A percentile compares a stretch with the other conserved stretches of the same genome.
These are phyloP conservation scores for Chymomyza procnemis DNA, from an alignment of 2,888 invertebrate species.

Conservation along the genomic window DNA sequence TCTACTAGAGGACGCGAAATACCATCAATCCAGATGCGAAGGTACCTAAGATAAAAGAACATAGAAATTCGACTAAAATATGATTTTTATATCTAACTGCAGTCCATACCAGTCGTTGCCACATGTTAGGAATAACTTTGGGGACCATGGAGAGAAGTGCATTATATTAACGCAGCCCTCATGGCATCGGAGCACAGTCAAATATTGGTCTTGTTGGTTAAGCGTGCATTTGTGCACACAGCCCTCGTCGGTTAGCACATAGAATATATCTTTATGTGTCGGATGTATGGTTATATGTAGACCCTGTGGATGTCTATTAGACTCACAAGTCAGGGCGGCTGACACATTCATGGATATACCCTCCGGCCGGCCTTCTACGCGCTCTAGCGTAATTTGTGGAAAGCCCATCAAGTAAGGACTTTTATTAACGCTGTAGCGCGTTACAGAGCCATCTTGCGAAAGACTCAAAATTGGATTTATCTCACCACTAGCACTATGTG, in stretches of 20 bases:
- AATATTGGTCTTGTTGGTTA: slow-evolving; percentile 87
- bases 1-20: slow-evolving; percentile 83
- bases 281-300: slow-evolving; percentile 84
- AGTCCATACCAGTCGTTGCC: slow-evolving; percentile 86
- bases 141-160: slow-evolving; percentile 86
- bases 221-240: slow-evolving; percentile 89
- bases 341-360: slow-evolving; percentile 78
- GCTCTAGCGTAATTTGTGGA: slow-evolving; percentile 83
- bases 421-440: slow-evolving; percentile 80
- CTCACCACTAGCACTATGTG: slow-evolving; percentile 70
- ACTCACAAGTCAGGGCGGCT: slow-evolving; percentile 68
- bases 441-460: slow-evolving; percentile 83
- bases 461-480: slow-evolving; percentile 81
- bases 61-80: not conserved
- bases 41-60: slow-evolving; percentile 75
- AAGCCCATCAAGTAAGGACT: slow-evolving; percentile 82
- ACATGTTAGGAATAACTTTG: slow-evolving; percentile 84
- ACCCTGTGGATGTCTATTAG: slow-evolving; percentile 83
- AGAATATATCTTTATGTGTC: slow-evolving; percentile 82
- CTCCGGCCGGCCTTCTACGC: slow-evolving; percentile 84
- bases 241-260: slow-evolving; percentile 92
- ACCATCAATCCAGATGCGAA: slow-evolving; percentile 87
- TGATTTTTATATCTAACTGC: no score
- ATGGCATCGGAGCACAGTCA: slow-evolving; percentile 86
- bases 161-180: slow-evolving; percentile 87